phyloP scores from a whole-genome alignment of 2,113 vertebrate species.

The Synodontis membranacea region DNA sequence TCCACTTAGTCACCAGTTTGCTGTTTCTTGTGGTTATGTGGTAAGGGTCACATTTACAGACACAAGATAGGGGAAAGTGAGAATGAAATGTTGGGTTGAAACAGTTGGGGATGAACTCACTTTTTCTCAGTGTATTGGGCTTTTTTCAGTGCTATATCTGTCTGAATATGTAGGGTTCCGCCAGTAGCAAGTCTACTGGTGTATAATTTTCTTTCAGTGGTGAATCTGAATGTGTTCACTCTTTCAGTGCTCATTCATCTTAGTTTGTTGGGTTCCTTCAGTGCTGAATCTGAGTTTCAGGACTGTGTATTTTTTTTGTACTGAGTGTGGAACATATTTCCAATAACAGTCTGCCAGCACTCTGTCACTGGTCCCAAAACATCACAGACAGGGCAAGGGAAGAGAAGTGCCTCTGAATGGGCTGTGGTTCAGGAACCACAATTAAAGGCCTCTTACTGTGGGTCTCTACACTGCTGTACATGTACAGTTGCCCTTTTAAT shows the following conservation, averaged over 20 bases:
- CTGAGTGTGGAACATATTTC: not conserved
- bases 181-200: not conserved
- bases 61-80: not conserved
- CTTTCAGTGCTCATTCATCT: not conserved
- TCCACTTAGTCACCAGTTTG: constrained; percentile 29
- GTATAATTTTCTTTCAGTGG: not conserved
- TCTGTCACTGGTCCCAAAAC: constrained; percentile 13
- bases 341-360: constrained; percentile 18
- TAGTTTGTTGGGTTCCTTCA: not conserved
- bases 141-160: not conserved
- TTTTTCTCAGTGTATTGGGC: not conserved
- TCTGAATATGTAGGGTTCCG: not conserved
- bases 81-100: constrained; percentile 10
- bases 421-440: constrained; percentile 49
- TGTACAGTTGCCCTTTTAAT: constrained; percentile 31
- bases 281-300: not conserved
- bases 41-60: constrained; percentile 26
- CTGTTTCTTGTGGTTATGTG: constrained; percentile 14
- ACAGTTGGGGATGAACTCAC: not conserved
- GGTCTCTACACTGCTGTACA: constrained; percentile 24
- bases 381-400: constrained; percentile 29
- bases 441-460: constrained; percentile 49
- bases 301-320: not conserved
- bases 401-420: constrained; percentile 44
- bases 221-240: not conserved